Evolutionary conservation across 1,140 invertebrate genomes (phyloP).

Genomic region (Glossosoma conforme): DNA sequence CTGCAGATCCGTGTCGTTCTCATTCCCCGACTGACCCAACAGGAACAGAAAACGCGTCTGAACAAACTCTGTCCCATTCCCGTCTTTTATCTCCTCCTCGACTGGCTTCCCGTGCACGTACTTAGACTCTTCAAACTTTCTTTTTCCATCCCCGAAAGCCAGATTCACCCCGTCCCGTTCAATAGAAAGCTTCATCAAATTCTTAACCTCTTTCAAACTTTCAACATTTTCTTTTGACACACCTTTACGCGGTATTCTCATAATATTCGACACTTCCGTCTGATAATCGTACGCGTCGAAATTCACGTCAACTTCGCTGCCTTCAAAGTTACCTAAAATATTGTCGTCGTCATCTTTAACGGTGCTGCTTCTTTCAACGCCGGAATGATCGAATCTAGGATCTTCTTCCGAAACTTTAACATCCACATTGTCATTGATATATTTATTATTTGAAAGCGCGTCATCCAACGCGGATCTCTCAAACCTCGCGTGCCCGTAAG

Average conservation of each 20-base stretch:
- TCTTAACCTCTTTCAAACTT: constrained; percentile 11
- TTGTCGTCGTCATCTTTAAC: constrained; percentile 31
- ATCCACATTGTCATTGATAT: constrained; percentile 31
- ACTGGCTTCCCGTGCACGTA: constrained; percentile 25
- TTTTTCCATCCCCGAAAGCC: constrained; percentile 5
- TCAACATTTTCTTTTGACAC: constrained; percentile 10
- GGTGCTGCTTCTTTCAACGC: constrained; percentile 23
- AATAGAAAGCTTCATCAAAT: constrained; percentile 16
- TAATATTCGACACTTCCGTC: constrained; percentile 36
- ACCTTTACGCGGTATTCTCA: constrained; percentile 46
- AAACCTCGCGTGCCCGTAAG: too few species aligned
- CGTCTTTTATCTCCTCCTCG: constrained; percentile 15
- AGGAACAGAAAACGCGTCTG: constrained; percentile 51
- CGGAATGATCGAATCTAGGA: constrained; percentile 40
- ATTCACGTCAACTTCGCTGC: constrained; percentile 28
- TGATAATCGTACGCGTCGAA: constrained; percentile 28
- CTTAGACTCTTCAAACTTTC: constrained; percentile 29
- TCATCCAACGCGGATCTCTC: constrained; percentile 9
- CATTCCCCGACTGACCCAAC: constrained; percentile 53
- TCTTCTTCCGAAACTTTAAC: constrained; percentile 32
- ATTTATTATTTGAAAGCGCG: constrained; percentile 13
- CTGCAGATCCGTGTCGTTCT: constrained; percentile 42
- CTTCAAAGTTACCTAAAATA: constrained; percentile 26
- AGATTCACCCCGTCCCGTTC: constrained; percentile 25
- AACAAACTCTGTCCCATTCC: constrained; percentile 5